phyloP scores from a whole-genome alignment of 2,888 invertebrate genomes.

The Agapetus fuscipes region DNA sequence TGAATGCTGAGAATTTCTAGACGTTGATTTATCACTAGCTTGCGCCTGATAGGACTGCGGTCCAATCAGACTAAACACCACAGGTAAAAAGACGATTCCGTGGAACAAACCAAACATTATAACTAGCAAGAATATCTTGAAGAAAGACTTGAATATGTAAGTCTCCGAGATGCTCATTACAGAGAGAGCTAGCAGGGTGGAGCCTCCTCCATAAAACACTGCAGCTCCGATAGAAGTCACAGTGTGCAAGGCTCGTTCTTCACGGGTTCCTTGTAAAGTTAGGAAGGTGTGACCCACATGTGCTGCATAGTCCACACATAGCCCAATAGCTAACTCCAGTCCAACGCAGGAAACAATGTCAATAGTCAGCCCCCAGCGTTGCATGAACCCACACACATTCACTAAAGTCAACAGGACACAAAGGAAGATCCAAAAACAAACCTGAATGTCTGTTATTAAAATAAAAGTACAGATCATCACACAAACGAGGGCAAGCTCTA shows the following conservation, averaged over 20 bases:
- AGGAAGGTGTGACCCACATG: conserved; percentile 75
- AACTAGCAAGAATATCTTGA: conserved; percentile 66
- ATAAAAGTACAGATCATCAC: conserved; percentile 71
- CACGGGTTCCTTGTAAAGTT: conserved; percentile 44
- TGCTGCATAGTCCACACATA: conserved; percentile 77
- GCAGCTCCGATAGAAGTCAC: conserved; percentile 66
- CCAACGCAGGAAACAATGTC: conserved; percentile 76
- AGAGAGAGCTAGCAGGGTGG: conserved; percentile 63
- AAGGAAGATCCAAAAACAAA: conserved; percentile 69
- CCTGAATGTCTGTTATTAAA: conserved; percentile 65
- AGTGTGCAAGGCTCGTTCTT: conserved; percentile 53
- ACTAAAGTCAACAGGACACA: conserved; percentile 66
- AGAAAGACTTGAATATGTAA: conserved; percentile 67
- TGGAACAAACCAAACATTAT: conserved; percentile 70
- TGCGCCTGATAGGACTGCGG: conserved; percentile 39
- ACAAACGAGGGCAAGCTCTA: conserved; percentile 63
- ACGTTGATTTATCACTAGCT: not conserved
- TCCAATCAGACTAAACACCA: conserved; percentile 63
- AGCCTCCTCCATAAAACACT: conserved; percentile 67
- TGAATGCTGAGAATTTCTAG: no score
- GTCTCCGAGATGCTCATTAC: conserved; percentile 61
- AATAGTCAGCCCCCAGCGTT: conserved; percentile 71
- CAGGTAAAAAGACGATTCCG: conserved; percentile 66
- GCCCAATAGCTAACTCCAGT: conserved; percentile 67
- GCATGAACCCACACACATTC: conserved; percentile 69